Conservation (phyloP, 2,797 vertebrate species). For the Crenichthys baileyi region DNA sequence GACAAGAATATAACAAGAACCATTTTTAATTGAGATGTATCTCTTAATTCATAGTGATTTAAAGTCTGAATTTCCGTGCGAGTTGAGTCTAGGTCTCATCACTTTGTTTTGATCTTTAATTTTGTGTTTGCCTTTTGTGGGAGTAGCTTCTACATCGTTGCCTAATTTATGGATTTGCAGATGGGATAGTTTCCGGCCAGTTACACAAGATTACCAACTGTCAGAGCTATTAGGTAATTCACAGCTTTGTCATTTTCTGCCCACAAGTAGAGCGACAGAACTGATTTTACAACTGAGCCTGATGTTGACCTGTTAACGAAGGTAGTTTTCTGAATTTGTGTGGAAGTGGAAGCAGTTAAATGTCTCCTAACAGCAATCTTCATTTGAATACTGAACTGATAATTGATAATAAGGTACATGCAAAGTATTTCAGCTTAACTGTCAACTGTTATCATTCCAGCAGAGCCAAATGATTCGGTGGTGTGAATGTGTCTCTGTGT, state of each 20-base stretch:
- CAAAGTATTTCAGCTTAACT: slow-evolving; percentile 36
- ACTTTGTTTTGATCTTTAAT: background rate
- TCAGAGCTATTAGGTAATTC: background rate
- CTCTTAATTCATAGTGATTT: no score
- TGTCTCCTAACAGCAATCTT: slow-evolving; percentile 10
- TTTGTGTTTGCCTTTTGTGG: background rate
- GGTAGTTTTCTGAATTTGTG: background rate
- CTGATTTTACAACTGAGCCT: background rate
- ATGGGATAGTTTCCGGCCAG: background rate
- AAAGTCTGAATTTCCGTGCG: no score
- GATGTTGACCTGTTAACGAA: background rate
- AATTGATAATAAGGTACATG: slow-evolving; percentile 26
- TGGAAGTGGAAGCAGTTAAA: background rate
- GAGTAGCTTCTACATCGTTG: background rate
- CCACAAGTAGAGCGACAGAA: background rate
- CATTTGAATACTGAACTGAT: slow-evolving; percentile 46
- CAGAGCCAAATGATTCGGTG: background rate
- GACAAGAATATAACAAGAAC: no score
- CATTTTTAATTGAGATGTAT: no score
- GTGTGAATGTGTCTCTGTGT: background rate
- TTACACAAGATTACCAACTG: slow-evolving; percentile 28
- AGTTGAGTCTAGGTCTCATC: background rate
- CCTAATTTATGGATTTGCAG: background rate
- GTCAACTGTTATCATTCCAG: slow-evolving; percentile 1
- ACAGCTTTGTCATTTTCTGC: background rate